phyloP scores from a whole-genome alignment of 2,888 invertebrate genomes.

The Cyclophora albipunctata region DNA sequence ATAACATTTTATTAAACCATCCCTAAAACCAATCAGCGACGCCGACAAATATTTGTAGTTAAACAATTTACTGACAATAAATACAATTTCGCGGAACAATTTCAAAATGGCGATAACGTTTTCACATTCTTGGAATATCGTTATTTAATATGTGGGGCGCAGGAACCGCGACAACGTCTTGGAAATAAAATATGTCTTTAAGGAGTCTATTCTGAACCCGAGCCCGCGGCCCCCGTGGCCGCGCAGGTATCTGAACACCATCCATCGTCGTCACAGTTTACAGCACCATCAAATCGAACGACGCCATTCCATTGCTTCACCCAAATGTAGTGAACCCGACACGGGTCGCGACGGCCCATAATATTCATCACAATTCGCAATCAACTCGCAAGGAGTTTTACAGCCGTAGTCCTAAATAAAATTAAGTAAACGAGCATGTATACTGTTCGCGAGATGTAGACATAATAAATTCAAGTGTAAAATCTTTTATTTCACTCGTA shows the following conservation, averaged over 20 bases:
- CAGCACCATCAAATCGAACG: constrained; percentile 13
- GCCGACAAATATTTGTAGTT: too few relatives aligned
- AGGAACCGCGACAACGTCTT: too few relatives aligned
- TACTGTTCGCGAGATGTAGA: constrained; percentile 26
- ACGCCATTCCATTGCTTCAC: constrained; percentile 11
- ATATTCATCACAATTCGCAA: constrained; percentile 22
- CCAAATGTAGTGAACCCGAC: constrained; percentile 5
- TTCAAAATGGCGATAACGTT: not conserved
- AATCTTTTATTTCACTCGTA: constrained; percentile 3
- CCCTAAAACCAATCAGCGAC: too few relatives aligned
- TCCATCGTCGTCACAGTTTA: constrained; percentile 2
- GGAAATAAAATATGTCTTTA: not conserved
- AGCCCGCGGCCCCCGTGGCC: not conserved
- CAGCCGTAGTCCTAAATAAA: constrained; percentile 32
- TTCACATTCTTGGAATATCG: not conserved
- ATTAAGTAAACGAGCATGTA: constrained; percentile 35
- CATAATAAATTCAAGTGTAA: constrained; percentile 6
- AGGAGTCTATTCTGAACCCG: not conserved
- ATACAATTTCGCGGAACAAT: too few relatives aligned
- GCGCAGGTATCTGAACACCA: not conserved
- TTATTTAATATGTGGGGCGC: not conserved
- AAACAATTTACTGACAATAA: too few relatives aligned
- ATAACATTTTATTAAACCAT: too few relatives aligned
- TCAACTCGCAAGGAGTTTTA: constrained; percentile 26
- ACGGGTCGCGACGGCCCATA: constrained; percentile 15